These are phyloP conservation scores for Cygnus atratus DNA, from an alignment of 2,113 vertebrate species.

Conservation along the genomic window DNA sequence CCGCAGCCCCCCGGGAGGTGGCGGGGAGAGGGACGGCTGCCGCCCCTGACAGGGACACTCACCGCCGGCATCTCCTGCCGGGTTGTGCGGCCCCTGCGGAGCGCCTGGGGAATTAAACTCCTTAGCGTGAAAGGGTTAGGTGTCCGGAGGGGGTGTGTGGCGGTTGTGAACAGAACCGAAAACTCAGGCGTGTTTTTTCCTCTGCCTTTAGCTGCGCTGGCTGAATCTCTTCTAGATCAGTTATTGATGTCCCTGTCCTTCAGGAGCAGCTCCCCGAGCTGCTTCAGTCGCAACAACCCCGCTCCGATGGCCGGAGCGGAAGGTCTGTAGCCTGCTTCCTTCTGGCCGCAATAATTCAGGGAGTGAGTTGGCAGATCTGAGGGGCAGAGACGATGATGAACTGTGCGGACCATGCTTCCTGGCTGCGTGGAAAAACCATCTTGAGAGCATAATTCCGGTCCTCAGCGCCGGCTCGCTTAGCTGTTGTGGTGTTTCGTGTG, in stretches of 20 bases:
- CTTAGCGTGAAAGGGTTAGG: fast-evolving
- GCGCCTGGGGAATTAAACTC: no score
- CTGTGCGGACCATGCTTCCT: not conserved
- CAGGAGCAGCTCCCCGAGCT: not conserved
- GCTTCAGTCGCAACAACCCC: not conserved
- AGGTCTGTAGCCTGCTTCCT: not conserved
- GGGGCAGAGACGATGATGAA: not conserved
- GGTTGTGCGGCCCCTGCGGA: no score
- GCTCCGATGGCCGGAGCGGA: fast-evolving
- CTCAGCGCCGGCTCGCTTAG: fast-evolving
- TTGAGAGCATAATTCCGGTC: not conserved
- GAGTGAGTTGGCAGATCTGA: not conserved
- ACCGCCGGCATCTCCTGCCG: no score
- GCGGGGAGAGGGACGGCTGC: no score
- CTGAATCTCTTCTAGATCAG: fast-evolving
- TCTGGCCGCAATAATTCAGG: not conserved
- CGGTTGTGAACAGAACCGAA: fast-evolving
- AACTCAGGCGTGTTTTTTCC: fast-evolving
- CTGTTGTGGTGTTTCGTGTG: not conserved
- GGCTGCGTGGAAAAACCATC: not conserved
- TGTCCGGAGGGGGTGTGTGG: not conserved
- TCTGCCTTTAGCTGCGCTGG: not conserved
- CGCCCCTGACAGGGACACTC: no score
- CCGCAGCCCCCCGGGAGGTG: no score
- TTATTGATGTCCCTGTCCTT: not conserved